Percentiles rank a stretch among this genome's conserved stretches.
Conservation (phyloP, 2,888 invertebrate genomes). For the Lathronympha strigana region DNA sequence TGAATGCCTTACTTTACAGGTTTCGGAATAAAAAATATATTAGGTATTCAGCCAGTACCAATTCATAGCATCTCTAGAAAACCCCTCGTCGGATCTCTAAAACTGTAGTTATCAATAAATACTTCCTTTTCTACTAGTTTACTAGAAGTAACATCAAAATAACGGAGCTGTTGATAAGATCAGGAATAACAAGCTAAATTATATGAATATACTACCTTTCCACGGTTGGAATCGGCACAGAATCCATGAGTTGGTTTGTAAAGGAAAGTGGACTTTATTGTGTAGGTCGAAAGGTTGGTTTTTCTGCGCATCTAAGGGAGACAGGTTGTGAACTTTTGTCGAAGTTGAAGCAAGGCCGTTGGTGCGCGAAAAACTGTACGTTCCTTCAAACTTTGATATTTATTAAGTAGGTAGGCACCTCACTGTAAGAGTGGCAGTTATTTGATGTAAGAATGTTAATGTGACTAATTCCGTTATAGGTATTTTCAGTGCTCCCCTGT, state of each 20-base stretch:
- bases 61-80: not conserved
- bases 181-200: not conserved
- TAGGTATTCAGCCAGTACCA: no score
- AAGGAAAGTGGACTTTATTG: no score
- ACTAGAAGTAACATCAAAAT: not conserved
- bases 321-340: not conserved
- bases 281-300: not conserved
- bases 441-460: no score
- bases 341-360: not conserved
- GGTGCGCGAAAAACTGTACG: not conserved
- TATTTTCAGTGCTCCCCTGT: no score
- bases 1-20: no score
- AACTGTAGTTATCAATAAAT: conserved; percentile 22
- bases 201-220: not conserved
- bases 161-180: not conserved
- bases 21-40: no score
- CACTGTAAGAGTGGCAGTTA: no score
- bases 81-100: not conserved
- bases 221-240: not conserved
- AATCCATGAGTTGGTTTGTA: not conserved
- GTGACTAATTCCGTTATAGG: no score
- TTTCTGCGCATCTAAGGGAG: not conserved
- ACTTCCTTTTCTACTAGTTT: conserved; percentile 3
- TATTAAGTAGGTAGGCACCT: no score
- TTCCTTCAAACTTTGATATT: not conserved